Conservation (phyloP, 2,888 invertebrate genomes). For the Xylota segnis region DNA sequence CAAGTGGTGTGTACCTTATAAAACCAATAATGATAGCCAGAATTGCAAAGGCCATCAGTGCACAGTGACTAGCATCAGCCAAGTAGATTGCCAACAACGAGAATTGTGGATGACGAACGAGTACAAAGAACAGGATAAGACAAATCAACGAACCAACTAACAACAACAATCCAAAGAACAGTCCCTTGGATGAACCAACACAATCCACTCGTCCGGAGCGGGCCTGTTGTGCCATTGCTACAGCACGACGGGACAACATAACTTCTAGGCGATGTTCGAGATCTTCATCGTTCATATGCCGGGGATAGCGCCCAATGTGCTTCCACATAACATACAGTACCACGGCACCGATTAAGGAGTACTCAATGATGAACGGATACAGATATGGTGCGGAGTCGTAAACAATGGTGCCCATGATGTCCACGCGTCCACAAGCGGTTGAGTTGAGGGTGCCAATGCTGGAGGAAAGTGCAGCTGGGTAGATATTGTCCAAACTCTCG, state of each 20-base stretch:
- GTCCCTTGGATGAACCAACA: slow-evolving; percentile 96
- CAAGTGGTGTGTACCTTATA: slow-evolving; percentile 93
- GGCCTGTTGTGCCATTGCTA: slow-evolving; percentile 93
- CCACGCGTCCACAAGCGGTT: slow-evolving; percentile 91
- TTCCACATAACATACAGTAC: slow-evolving; percentile 99
- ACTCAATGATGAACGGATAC: slow-evolving; percentile 98
- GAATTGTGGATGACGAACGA: slow-evolving; percentile 93
- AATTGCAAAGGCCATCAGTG: slow-evolving; percentile 94
- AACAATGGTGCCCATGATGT: slow-evolving; percentile 97
- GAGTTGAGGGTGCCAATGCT: slow-evolving; percentile 85
- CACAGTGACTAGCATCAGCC: slow-evolving; percentile 96
- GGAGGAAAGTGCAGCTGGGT: slow-evolving; percentile 86
- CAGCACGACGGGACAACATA: slow-evolving; percentile 94
- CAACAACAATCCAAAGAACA: slow-evolving; percentile 95
- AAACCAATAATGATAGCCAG: slow-evolving; percentile 96
- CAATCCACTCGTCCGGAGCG: slow-evolving; percentile 95
- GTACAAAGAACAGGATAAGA: slow-evolving; percentile 97
- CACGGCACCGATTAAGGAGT: slow-evolving; percentile 97
- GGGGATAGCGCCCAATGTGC: slow-evolving; percentile 95
- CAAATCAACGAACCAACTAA: slow-evolving; percentile 96
- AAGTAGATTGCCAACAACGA: slow-evolving; percentile 94
- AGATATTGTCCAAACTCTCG: slow-evolving; percentile 87
- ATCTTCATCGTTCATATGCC: slow-evolving; percentile 91
- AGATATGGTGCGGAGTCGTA: slow-evolving; percentile 97
- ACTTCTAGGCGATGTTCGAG: slow-evolving; percentile 94